These are phyloP conservation scores for Vanacampus margaritifer DNA, from an alignment of 2,113 vertebrate genomes.

Conservation along the genomic window DNA sequence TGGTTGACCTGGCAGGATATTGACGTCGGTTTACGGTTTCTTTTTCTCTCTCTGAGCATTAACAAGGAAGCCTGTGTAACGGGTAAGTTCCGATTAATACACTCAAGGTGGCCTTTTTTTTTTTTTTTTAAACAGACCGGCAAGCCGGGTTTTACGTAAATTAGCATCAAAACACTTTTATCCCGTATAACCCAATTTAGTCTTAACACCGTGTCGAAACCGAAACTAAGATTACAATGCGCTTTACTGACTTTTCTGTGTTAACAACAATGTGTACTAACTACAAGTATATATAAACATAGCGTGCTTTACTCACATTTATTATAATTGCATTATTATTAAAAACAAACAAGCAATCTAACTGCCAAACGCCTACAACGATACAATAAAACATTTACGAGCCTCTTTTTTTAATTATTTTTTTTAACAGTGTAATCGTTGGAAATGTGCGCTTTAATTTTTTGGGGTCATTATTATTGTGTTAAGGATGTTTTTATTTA, in stretches of 20 bases:
- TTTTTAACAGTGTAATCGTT: not conserved
- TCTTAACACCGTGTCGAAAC: not conserved
- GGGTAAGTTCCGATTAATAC: slow-evolving; percentile 39
- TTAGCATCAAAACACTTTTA: not conserved
- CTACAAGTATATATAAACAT: not conserved
- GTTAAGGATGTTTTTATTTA: not conserved
- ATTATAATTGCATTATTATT: not conserved
- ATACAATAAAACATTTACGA: not conserved
- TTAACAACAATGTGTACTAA: not conserved
- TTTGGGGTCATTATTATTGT: not conserved
- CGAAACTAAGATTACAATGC: not conserved
- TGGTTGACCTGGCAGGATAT: slow-evolving; percentile 46
- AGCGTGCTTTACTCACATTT: not conserved
- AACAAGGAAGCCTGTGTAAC: slow-evolving; percentile 23
- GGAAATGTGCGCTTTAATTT: not conserved
- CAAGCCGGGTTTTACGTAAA: not conserved
- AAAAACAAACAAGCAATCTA: not conserved
- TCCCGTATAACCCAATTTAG: not conserved
- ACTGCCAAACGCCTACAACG: not conserved
- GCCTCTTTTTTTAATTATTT: not conserved
- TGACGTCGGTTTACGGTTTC: slow-evolving; percentile 10
- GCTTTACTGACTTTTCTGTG: not conserved
- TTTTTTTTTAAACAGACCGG: not conserved
- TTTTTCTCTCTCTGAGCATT: not conserved
- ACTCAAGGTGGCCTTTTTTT: not conserved